A percentile compares a stretch with the other conserved stretches of the same genome.
These are phyloP conservation scores for Galago senegalensis DNA, from an alignment of 2,797 vertebrate species.

Conservation along the genomic window DNA sequence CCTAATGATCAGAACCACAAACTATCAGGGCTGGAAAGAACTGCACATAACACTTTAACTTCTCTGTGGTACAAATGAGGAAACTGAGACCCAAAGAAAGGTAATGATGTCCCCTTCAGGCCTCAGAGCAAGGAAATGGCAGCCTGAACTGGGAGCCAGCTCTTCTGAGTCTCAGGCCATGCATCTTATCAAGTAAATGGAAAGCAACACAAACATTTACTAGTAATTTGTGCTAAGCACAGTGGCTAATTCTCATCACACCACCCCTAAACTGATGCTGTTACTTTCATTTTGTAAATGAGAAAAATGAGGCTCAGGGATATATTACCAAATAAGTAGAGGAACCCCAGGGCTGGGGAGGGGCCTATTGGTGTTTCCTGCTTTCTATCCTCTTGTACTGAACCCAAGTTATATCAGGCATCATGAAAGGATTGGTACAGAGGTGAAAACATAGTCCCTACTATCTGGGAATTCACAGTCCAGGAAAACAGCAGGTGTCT, in stretches of 20 bases:
- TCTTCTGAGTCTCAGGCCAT: not conserved
- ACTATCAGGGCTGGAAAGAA: not conserved
- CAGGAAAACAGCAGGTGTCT: not conserved
- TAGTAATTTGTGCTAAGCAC: not conserved
- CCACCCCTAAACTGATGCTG: too few relatives aligned
- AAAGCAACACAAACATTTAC: not conserved
- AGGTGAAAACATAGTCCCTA: not conserved
- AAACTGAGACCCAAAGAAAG: not conserved
- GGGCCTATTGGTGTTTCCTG: not conserved
- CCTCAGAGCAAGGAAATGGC: not conserved
- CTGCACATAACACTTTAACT: not conserved
- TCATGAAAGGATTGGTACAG: not conserved
- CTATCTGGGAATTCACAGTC: not conserved
- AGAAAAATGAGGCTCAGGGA: not conserved
- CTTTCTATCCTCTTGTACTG: not conserved
- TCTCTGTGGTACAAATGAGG: not conserved
- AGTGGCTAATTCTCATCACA: not conserved
- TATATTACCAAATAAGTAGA: not conserved
- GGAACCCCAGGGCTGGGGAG: not conserved
- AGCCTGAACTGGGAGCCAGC: not conserved
- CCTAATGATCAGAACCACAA: not conserved
- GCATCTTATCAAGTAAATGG: not conserved
- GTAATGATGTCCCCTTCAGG: not conserved
- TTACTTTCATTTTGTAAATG: not conserved
- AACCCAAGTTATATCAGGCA: not conserved